phyloP scores from a whole-genome alignment of 1,140 invertebrate species.

The Brachystomella parvula region DNA sequence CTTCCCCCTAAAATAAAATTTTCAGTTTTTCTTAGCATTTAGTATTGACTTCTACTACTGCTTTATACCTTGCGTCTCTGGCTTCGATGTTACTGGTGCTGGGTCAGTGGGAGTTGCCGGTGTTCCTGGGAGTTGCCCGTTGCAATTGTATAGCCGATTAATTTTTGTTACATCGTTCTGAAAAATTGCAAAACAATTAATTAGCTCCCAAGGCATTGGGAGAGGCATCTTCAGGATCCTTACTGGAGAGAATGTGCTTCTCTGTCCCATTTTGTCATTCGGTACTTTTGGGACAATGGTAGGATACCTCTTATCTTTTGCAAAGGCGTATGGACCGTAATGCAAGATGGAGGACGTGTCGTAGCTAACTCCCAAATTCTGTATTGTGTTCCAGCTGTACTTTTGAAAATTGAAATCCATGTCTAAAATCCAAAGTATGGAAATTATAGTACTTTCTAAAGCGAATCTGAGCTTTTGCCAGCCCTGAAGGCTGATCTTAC shows the following conservation, averaged over 20 bases:
- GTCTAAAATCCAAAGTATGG: slow-evolving; percentile 33
- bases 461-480: neutral
- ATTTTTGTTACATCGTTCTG: slow-evolving; percentile 38
- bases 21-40: neutral
- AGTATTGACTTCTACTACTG: neutral
- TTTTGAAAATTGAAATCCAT: slow-evolving; percentile 48
- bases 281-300: slow-evolving; percentile 47
- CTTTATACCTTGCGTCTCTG: neutral
- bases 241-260: slow-evolving; percentile 43
- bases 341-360: slow-evolving; percentile 54
- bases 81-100: neutral
- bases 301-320: slow-evolving; percentile 45
- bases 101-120: too few relatives aligned
- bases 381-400: slow-evolving; percentile 41
- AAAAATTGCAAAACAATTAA: slow-evolving; percentile 6
- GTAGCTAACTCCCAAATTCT: slow-evolving; percentile 46
- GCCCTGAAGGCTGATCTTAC: slow-evolving; percentile 42
- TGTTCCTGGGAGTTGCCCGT: neutral
- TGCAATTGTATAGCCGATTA: slow-evolving; percentile 38
- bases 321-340: slow-evolving; percentile 50
- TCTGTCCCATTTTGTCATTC: slow-evolving; percentile 46
- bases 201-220: neutral
- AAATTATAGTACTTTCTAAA: neutral
- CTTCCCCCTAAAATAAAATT: slow-evolving; percentile 11
- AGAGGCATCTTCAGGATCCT: neutral